phyloP scores from a whole-genome alignment of 2,888 invertebrate genomes.

The Julus scanicus region DNA sequence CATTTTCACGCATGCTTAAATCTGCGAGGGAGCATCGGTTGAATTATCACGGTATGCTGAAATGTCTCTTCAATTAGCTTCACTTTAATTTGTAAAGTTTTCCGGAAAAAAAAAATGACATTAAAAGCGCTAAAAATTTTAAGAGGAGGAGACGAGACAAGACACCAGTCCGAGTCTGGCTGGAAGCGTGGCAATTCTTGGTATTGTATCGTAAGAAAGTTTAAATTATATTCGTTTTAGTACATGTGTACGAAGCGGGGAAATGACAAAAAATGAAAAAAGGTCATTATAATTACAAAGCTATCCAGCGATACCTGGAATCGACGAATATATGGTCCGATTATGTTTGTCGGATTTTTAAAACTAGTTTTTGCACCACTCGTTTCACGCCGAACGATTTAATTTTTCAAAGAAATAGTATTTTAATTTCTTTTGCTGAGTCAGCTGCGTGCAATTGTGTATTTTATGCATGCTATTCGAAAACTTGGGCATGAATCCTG shows the following conservation, averaged over 20 bases:
- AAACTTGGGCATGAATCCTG: too few species aligned
- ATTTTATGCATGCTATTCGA: too few species aligned
- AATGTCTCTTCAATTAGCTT: neutral
- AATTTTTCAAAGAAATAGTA: neutral
- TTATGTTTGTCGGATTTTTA: constrained; percentile 11
- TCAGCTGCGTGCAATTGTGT: neutral
- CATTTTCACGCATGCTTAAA: neutral
- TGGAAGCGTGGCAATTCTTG: constrained; percentile 24
- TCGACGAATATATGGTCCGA: constrained; percentile 4
- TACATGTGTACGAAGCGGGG: neutral
- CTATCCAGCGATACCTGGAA: constrained; percentile 25
- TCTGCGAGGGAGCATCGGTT: neutral
- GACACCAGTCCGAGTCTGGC: neutral
- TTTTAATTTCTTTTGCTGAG: neutral
- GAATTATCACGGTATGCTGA: neutral
- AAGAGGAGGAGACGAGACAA: constrained; percentile 8
- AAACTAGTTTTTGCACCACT: neutral
- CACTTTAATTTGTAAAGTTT: too few species aligned
- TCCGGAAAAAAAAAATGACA: neutral
- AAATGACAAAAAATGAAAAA: constrained; percentile 36
- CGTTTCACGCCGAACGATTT: neutral
- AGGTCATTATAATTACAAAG: constrained; percentile 37
- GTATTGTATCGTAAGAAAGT: constrained; percentile 20
- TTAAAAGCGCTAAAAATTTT: neutral
- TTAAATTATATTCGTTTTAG: constrained; percentile 28